Evolutionary conservation across 2,797 vertebrate species (phyloP), one percentile per base, ranked within the genome.

Genomic region (Sebastes hopkinsi): DNA sequence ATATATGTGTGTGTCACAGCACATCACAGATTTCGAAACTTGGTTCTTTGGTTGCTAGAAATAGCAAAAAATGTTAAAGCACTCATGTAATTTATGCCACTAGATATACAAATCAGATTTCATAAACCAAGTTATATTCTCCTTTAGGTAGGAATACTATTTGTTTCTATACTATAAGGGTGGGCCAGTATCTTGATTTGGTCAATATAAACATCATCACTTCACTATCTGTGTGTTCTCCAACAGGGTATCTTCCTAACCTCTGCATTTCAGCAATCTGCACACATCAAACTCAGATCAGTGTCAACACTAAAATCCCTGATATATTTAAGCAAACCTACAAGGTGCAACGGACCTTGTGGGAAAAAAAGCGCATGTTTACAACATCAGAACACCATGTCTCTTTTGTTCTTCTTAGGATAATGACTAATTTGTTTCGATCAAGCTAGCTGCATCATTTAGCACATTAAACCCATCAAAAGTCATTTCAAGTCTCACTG

Each of bases 401-500:
- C 27, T 32, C 66, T 66, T 67, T 59, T 72, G 29, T 70, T 82
- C 36, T 70, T 82, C 36, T 71, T 27, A 11, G 9, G 23, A 59
- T 79, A 61, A 78, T 76, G 16, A 74, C 70, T 62, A 0, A 75
- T 71, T 59, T 81, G 55, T 78, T 72, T 74, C 2, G 5, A 82
- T 54, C 61, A 71, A 71, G 38, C 36, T 65, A 71, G 25, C 46
- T 59, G 32, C 77, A 54, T 65, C 30, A 7, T 81, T 88, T 55
- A 67, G 54, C 50, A 55, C 38, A 55, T 77, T 67, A 65, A 65
- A 66, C 14, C 16, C 8, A 52, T 76, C 20, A 79, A 67, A 82
- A 79, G 67, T 72, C 1, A 61, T 69, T 72, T 66, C 13, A 74
- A 78, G n/a, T 74, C 70, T 58, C 60, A 52, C 64, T 42, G 46